Conservation (phyloP, 2,888 invertebrate genomes). For the Aphidoletes aphidimyza region DNA sequence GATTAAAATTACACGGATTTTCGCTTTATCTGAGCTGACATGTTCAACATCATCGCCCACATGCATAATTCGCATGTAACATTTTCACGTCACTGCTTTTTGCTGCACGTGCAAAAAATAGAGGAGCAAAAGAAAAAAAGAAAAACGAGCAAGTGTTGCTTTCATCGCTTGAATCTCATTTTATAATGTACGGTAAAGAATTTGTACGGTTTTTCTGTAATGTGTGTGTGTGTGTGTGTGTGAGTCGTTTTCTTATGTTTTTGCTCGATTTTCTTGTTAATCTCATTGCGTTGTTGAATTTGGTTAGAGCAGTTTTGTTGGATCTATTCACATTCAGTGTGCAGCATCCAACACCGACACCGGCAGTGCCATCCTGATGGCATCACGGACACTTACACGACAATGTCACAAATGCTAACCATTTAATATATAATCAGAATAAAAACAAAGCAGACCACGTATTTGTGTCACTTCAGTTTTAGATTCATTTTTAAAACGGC, state of each 20-base stretch:
- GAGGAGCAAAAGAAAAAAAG: background rate
- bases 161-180: background rate
- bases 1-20: conserved; percentile 26
- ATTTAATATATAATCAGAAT: conserved; percentile 29
- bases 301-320: background rate
- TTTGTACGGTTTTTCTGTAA: background rate
- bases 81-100: background rate
- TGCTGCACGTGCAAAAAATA: background rate
- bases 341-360: too few relatives aligned
- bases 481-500: background rate
- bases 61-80: conserved; percentile 34
- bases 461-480: background rate
- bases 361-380: too few relatives aligned
- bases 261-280: conserved; percentile 1
- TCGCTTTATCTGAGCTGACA: background rate
- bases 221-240: background rate
- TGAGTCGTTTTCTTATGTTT: background rate
- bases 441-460: conserved; percentile 36
- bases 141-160: background rate
- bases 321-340: too few relatives aligned
- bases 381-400: too few relatives aligned
- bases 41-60: conserved; percentile 44
- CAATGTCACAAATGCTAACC: too few relatives aligned
- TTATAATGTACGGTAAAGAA: background rate
- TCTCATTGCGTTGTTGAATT: conserved; percentile 5